Evolutionary conservation across 92 coral and sea anemone genomes (phyloP).

Genomic region (Diadumene lineata): DNA sequence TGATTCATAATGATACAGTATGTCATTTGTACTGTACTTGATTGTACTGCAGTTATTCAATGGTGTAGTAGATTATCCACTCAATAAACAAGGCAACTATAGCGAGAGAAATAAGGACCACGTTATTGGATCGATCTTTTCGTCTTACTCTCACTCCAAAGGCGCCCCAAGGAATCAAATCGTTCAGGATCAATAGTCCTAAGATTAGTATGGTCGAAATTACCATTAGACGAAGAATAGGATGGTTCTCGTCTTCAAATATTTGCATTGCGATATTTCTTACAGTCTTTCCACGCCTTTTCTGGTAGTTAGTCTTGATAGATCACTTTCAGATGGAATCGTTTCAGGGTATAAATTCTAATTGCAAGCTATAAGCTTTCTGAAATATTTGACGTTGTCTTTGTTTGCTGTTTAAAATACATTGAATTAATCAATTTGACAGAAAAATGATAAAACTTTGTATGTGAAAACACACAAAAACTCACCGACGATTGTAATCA

Average conservation of each 20-base stretch:
- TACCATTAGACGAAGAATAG: slow-evolving; percentile 53
- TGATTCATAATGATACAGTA: neutral
- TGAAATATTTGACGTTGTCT: too few relatives aligned
- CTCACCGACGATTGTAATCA: neutral
- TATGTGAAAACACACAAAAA: neutral
- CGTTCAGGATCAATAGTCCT: slow-evolving; percentile 56
- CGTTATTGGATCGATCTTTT: slow-evolving; percentile 35
- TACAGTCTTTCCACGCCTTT: neutral
- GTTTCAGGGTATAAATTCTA: too few relatives aligned
- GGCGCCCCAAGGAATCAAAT: slow-evolving; percentile 60
- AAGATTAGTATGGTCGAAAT: slow-evolving; percentile 59
- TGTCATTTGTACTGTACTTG: neutral
- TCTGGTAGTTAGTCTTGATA: too few relatives aligned
- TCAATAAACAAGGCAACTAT: slow-evolving; percentile 58
- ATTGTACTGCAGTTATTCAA: slow-evolving; percentile 11
- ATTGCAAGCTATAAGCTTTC: too few relatives aligned
- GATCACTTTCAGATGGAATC: too few relatives aligned
- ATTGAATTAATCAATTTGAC: neutral
- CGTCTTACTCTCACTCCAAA: slow-evolving; percentile 49
- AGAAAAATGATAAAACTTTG: neutral
- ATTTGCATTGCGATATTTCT: slow-evolving; percentile 24
- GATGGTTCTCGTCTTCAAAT: slow-evolving; percentile 60
- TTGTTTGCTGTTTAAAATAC: too few relatives aligned
- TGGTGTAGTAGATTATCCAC: slow-evolving; percentile 50
- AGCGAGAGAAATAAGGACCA: slow-evolving; percentile 51